Percentiles rank a stretch among this genome's conserved stretches.
phyloP scores from a whole-genome alignment of 2,113 vertebrate genomes.

The Protobothrops mucrosquamatus region DNA sequence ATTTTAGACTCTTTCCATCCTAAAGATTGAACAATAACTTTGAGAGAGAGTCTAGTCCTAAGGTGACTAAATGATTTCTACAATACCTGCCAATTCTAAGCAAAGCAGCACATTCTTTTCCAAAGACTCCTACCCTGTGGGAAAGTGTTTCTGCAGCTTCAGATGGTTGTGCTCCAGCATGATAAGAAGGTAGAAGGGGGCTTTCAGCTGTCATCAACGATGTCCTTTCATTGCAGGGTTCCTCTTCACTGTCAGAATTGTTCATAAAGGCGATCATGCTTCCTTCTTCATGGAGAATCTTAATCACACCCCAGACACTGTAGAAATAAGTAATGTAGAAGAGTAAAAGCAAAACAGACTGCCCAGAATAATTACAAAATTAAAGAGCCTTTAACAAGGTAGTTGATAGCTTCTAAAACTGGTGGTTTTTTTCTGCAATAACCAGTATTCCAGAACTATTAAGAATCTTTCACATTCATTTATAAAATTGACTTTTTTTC shows the following conservation, averaged over 20 bases:
- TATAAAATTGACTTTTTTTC: not conserved
- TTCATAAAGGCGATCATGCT: conserved; percentile 81
- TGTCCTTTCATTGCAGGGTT: conserved; percentile 87
- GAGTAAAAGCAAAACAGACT: not conserved
- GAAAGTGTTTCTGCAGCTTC: conserved; percentile 19
- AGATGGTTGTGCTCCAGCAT: conserved; percentile 59
- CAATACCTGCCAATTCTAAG: not conserved
- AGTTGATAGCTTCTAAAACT: not conserved
- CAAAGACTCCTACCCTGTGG: not conserved
- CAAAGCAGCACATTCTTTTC: not conserved
- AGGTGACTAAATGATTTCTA: not conserved
- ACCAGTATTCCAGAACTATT: not conserved
- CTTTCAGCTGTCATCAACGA: conserved; percentile 86
- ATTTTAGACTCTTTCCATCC: not conserved
- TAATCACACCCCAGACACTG: not conserved
- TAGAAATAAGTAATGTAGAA: not conserved
- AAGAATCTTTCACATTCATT: not conserved
- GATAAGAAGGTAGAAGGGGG: conserved; percentile 75
- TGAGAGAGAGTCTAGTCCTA: not conserved
- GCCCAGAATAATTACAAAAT: not conserved
- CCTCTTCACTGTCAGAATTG: conserved; percentile 89
- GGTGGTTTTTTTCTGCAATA: not conserved
- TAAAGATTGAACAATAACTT: not conserved
- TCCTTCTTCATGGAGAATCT: conserved; percentile 1
- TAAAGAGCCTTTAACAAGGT: not conserved